These are phyloP conservation scores for Caenorhabditis brenneri DNA, from an alignment of 1,140 invertebrate genomes.

Conservation along the genomic window DNA sequence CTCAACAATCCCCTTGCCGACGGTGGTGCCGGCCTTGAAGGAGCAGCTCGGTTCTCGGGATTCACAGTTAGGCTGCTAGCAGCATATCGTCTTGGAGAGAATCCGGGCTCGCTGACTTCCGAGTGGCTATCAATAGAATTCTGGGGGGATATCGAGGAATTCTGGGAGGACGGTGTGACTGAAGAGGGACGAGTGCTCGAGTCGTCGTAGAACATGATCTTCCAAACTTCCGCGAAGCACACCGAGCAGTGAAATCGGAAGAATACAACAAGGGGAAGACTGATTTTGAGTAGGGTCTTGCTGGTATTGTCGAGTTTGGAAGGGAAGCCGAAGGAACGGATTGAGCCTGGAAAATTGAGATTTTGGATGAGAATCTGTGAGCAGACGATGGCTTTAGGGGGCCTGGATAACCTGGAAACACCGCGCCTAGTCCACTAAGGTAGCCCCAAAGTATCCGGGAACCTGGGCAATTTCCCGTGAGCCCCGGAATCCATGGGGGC, in stretches of 20 bases:
- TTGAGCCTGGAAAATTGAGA: background rate
- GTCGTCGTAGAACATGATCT: background rate
- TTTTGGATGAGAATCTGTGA: too few species aligned
- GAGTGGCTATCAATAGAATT: background rate
- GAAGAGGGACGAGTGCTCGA: background rate
- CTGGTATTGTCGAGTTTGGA: background rate
- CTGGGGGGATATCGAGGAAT: too few species aligned
- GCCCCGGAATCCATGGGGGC: too few species aligned
- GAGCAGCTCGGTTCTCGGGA: too few species aligned
- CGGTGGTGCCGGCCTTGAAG: too few species aligned
- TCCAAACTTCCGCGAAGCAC: constrained; percentile 6
- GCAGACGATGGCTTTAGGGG: background rate
- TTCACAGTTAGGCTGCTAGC: too few species aligned
- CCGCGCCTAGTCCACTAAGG: too few species aligned
- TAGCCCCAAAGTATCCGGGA: too few species aligned
- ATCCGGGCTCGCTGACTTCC: background rate
- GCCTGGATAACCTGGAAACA: background rate
- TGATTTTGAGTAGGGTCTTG: background rate
- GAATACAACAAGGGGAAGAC: background rate
- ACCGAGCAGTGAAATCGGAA: background rate
- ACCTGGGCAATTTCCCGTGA: too few species aligned
- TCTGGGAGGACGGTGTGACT: background rate
- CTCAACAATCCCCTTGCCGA: too few species aligned
- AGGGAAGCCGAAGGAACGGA: background rate
- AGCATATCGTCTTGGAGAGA: too few species aligned